phyloP scores from a whole-genome alignment of 1,140 invertebrate genomes.

The Ptiloglossa arizonensis region DNA sequence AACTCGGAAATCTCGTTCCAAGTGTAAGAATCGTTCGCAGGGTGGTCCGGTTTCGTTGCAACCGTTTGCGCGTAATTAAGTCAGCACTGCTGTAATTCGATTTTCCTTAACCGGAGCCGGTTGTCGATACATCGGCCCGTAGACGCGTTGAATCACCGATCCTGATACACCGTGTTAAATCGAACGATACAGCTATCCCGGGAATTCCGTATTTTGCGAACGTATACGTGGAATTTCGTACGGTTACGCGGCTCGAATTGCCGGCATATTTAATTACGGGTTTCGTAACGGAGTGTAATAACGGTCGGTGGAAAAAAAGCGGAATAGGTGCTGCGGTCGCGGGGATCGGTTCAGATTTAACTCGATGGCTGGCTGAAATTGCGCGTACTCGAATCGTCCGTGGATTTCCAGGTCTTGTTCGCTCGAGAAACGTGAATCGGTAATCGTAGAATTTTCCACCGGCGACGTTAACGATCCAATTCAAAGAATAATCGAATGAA shows the following conservation, averaged over 20 bases:
- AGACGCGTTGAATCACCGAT: slow-evolving; percentile 17
- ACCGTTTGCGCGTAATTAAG: slow-evolving; percentile 23
- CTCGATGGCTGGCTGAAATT: no score
- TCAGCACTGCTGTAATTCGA: slow-evolving; percentile 11
- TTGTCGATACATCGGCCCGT: slow-evolving; percentile 16
- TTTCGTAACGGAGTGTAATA: background rate
- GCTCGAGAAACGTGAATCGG: no score
- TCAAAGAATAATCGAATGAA: no score
- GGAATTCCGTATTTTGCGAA: background rate
- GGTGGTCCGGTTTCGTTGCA: background rate
- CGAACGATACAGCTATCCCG: slow-evolving; percentile 3
- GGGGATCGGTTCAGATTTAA: no score
- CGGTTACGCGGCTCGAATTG: background rate
- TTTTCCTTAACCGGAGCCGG: slow-evolving; percentile 32
- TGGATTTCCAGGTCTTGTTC: no score
- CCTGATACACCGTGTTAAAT: slow-evolving; percentile 27
- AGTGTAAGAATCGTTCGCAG: background rate
- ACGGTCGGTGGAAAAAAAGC: no score
- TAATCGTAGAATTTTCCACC: no score
- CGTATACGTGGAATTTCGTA: background rate
- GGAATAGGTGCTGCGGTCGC: no score
- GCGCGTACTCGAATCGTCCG: no score
- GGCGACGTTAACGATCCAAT: no score
- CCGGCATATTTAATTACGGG: background rate
- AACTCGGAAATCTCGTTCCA: no score